Conservation (phyloP, 2,113 vertebrate genomes). For the Motacilla alba region DNA sequence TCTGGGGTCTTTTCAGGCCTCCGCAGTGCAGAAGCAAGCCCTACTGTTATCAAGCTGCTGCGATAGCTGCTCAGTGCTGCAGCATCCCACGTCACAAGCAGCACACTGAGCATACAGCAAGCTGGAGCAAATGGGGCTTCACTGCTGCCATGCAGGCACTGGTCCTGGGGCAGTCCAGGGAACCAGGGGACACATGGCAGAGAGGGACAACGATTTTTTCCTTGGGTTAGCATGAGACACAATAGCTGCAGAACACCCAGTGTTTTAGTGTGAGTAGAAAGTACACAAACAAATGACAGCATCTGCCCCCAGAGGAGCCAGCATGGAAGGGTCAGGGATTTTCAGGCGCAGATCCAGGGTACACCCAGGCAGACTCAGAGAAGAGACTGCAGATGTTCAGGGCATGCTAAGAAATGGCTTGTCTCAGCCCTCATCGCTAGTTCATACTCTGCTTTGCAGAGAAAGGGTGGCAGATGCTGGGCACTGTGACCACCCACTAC, state of each 20-base stretch:
- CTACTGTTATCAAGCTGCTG: fast-evolving
- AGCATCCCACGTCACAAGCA: fast-evolving
- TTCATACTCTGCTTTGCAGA: fast-evolving
- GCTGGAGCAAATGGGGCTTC: not conserved
- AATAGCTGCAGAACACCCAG: not conserved
- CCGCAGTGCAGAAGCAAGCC: not conserved
- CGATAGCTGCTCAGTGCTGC: fast-evolving
- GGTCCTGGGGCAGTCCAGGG: not conserved
- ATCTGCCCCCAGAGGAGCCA: not conserved
- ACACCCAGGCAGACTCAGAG: not conserved
- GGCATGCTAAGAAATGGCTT: not conserved
- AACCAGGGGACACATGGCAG: not conserved
- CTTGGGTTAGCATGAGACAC: not conserved
- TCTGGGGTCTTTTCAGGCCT: not conserved
- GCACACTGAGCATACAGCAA: fast-evolving
- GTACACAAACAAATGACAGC: not conserved
- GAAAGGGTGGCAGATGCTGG: not conserved
- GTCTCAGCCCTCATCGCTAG: not conserved
- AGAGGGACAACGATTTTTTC: not conserved
- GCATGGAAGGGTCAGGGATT: not conserved
- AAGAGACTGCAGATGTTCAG: not conserved
- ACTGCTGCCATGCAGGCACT: not conserved
- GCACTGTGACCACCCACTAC: fast-evolving
- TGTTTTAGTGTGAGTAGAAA: not conserved
- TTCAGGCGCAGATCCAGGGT: not conserved